Percentiles rank a stretch among this genome's conserved stretches.
These are phyloP conservation scores for Oryzias javanicus DNA, from an alignment of 2,113 vertebrate species.

Conservation along the genomic window DNA sequence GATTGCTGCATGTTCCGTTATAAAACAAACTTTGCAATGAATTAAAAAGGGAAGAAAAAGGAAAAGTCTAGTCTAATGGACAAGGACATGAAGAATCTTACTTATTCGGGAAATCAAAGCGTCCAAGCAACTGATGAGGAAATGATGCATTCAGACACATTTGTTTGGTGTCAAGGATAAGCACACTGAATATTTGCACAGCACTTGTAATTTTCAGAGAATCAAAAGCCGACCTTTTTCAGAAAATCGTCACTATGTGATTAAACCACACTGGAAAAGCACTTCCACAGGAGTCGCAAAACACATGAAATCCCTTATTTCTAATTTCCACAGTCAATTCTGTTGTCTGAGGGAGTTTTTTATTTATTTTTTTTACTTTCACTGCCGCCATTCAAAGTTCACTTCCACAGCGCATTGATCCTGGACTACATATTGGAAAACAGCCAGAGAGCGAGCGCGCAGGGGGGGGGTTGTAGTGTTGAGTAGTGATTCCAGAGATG, in stretches of 20 bases:
- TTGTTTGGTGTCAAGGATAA: conserved; percentile 11
- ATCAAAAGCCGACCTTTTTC: conserved; percentile 1
- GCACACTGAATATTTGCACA: conserved; percentile 5
- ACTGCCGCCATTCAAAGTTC: conserved; percentile 48
- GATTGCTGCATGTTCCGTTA: conserved; percentile 21
- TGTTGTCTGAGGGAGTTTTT: conserved; percentile 42
- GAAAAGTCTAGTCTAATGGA: background rate
- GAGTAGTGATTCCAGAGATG: conserved; percentile 44
- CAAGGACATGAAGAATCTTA: background rate
- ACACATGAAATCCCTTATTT: conserved; percentile 31
- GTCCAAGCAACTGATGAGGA: background rate
- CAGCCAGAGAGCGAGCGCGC: conserved; percentile 50
- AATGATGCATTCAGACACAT: background rate
- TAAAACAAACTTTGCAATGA: background rate
- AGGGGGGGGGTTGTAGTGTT: conserved; percentile 30
- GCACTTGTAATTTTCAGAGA: background rate
- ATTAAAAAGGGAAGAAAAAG: background rate
- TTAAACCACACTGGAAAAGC: background rate
- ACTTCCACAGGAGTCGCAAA: conserved; percentile 4
- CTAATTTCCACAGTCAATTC: conserved; percentile 33
- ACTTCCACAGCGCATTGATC: conserved; percentile 57
- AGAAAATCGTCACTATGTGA: background rate
- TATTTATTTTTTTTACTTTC: conserved; percentile 17
- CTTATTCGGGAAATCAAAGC: background rate
- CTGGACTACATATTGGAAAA: conserved; percentile 50